Evolutionary conservation across 2,888 invertebrate species (phyloP).

Genomic region (Elmis aenea): DNA sequence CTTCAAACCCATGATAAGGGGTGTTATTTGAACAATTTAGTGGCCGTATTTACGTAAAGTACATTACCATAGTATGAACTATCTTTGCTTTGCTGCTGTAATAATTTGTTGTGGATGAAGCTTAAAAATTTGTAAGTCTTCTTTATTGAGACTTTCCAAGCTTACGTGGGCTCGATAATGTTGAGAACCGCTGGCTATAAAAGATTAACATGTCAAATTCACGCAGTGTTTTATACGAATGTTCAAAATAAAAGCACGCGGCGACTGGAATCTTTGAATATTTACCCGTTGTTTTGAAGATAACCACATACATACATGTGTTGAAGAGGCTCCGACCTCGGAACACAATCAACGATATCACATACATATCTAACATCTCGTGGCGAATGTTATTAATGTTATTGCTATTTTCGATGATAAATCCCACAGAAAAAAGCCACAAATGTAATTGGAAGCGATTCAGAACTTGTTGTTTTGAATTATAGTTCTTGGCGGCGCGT

Average conservation of each 20-base stretch:
- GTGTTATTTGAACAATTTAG: no score
- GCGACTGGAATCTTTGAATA: slow-evolving; percentile 22
- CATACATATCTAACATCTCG: slow-evolving; percentile 11
- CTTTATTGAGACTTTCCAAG: no score
- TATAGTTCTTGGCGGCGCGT: slow-evolving; percentile 21
- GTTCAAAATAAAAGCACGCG: slow-evolving; percentile 26
- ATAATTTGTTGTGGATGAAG: no score
- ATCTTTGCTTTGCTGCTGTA: no score
- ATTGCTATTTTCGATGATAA: slow-evolving; percentile 25
- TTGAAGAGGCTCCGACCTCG: slow-evolving; percentile 4
- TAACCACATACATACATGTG: slow-evolving; percentile 7
- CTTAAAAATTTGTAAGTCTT: no score
- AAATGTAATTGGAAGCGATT: slow-evolving; percentile 27
- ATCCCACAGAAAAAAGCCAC: slow-evolving; percentile 19
- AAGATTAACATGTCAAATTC: slow-evolving; percentile 31
- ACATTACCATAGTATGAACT: no score
- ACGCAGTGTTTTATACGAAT: slow-evolving; percentile 25
- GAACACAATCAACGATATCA: slow-evolving; percentile 5
- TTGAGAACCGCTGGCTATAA: slow-evolving; percentile 14
- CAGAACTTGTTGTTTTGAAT: slow-evolving; percentile 25
- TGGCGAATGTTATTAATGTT: slow-evolving; percentile 22
- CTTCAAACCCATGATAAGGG: no score
- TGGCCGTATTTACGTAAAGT: no score
- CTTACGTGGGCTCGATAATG: not conserved
- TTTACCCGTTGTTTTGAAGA: slow-evolving; percentile 21